Base-by-base conservation (phyloP, 2,888 invertebrate species). In the Sesia bembeciformis region DNA sequence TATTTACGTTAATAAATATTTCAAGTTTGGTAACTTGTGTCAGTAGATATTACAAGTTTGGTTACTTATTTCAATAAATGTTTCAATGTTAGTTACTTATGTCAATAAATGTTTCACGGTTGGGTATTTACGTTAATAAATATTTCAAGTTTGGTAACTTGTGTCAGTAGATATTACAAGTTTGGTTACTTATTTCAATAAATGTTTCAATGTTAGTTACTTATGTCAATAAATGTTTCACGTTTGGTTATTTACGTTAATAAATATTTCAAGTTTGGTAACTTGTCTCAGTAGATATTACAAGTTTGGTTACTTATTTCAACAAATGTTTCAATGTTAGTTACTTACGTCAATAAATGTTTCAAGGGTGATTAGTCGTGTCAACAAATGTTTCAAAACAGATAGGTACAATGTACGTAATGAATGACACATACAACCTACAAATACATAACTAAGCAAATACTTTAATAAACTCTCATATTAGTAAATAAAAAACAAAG, bases 21-120 rank as follows among this genome's bases (percentile, higher is more conserved):
- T 88, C 63, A 84, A 81, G 81, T 23, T 23, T 23, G 23, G 23
- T 23, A 1, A 23, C 23, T 23, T 23, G 86, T 86, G 1, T 1
- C 23, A 23, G 2, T 23, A 23, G 23, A 58, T 88, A 89, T 69
- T 89, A 88, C 63, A 84, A 81, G 81, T 86, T 86, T 61, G 53
- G 52, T 41, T 23, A 23, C 23, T 23, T 23, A 23, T 23, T 1
- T 23, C 23, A 23, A 23, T 1, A n/a, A n/a, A n/a, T n/a, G n/a
- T n/a, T n/a, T n/a, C n/a, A n/a, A n/a, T n/a, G 23, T 23, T 23
- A 2, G 23, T 23, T 23, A 23, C 23, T 23, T 23, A 23, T 2
- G 83, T 84, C 39, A 75, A 71, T n/a, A 65, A 58, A 39, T 88
- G 89, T 69, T 89, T 89, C 63, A 84, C 81, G 81, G 87, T 86